Conservation (phyloP, 2,113 vertebrate genomes). For the human (Homo sapiens) region GRCh38 chr18:38852501-38853000, state of each 20-base stretch:
- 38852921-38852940: not conserved
- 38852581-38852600: constrained; percentile 77
- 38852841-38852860: not conserved
- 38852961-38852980: not conserved
- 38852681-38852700: constrained; percentile 45
- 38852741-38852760: not conserved
- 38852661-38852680: constrained; percentile 47
- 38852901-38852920: not conserved
- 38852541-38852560: constrained; percentile 75
- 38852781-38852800: not conserved
- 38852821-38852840: not conserved
- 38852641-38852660: constrained; percentile 60
- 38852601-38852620: constrained; percentile 72
- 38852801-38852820: not conserved
- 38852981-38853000: not conserved
- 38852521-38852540: constrained; percentile 81
- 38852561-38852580: constrained; percentile 76
- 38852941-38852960: not conserved
- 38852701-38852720: not conserved
- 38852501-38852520: constrained; percentile 81
- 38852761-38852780: no score
- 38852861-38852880: not conserved
- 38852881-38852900: not conserved
- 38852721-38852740: constrained; percentile 4
- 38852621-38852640: constrained; percentile 70